phyloP scores from a whole-genome alignment of 2,888 invertebrate genomes.

The Sarcophaga subvicina region DNA sequence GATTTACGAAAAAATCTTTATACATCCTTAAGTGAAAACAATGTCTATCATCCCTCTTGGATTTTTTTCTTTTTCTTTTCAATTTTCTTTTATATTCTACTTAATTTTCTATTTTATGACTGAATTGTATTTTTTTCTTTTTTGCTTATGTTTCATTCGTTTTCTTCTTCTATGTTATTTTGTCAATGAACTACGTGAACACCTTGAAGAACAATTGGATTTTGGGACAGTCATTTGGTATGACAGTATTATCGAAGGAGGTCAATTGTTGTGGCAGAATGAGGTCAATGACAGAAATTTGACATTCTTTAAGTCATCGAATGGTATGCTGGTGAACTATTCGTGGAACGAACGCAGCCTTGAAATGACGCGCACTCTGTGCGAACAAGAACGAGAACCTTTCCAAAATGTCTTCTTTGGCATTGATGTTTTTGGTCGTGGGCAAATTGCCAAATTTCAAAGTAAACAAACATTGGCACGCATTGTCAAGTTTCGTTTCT shows the following conservation, averaged over 20 bases:
- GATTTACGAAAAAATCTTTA: slow-evolving; percentile 5
- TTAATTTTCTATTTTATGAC: not conserved
- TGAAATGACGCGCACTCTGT: slow-evolving; percentile 83
- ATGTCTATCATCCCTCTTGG: too few relatives aligned
- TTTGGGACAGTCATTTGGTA: slow-evolving; percentile 95
- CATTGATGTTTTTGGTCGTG: slow-evolving; percentile 96
- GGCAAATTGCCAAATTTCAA: slow-evolving; percentile 94
- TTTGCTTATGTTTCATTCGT: not conserved
- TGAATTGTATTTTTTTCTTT: slow-evolving; percentile 25
- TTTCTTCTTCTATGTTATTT: slow-evolving; percentile 70
- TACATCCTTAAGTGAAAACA: too few relatives aligned
- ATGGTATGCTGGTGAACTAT: slow-evolving; percentile 98
- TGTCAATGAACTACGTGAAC: slow-evolving; percentile 74
- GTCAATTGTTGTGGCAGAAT: slow-evolving; percentile 95
- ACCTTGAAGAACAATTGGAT: slow-evolving; percentile 75
- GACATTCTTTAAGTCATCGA: slow-evolving; percentile 91
- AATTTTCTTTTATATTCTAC: too few relatives aligned
- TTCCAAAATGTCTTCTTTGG: slow-evolving; percentile 92
- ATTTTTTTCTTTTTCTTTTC: not conserved
- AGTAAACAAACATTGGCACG: slow-evolving; percentile 87
- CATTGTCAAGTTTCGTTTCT: slow-evolving; percentile 86
- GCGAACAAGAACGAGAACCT: slow-evolving; percentile 79
- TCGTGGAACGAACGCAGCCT: slow-evolving; percentile 90
- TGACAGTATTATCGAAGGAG: slow-evolving; percentile 93
- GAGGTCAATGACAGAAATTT: slow-evolving; percentile 91